These are phyloP conservation scores for Sylvia atricapilla DNA, from an alignment of 2,113 vertebrate genomes.

Conservation along the genomic window DNA sequence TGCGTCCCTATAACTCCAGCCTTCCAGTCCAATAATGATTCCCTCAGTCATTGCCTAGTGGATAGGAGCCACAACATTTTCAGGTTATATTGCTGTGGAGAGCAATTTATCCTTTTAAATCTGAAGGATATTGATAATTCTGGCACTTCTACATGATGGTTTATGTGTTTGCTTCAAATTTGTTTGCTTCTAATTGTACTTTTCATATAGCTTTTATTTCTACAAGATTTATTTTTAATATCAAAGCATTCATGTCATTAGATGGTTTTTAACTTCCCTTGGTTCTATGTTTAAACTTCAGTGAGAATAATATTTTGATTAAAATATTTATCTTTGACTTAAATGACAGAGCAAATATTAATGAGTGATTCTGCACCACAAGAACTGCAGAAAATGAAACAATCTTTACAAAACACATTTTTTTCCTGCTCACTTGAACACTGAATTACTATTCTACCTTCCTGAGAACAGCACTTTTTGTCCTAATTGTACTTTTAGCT, in stretches of 20 bases:
- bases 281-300: neutral
- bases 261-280: neutral
- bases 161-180: neutral
- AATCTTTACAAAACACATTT: neutral
- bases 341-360: neutral
- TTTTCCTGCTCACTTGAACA: neutral
- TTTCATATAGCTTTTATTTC: neutral
- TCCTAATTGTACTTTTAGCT: neutral
- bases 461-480: neutral
- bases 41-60: neutral
- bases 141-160: neutral
- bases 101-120: neutral
- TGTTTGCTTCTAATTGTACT: neutral
- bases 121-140: neutral
- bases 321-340: slow-evolving; percentile 19
- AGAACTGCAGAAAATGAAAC: neutral
- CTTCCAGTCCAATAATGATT: neutral
- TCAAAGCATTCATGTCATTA: neutral
- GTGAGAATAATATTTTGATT: neutral
- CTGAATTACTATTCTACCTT: neutral
- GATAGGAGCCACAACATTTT: neutral
- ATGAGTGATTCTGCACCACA: neutral
- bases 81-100: neutral
- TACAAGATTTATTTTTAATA: neutral
- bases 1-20: neutral